phyloP scores from a whole-genome alignment of 2,797 vertebrate genomes.

The Acanthurus tractus region DNA sequence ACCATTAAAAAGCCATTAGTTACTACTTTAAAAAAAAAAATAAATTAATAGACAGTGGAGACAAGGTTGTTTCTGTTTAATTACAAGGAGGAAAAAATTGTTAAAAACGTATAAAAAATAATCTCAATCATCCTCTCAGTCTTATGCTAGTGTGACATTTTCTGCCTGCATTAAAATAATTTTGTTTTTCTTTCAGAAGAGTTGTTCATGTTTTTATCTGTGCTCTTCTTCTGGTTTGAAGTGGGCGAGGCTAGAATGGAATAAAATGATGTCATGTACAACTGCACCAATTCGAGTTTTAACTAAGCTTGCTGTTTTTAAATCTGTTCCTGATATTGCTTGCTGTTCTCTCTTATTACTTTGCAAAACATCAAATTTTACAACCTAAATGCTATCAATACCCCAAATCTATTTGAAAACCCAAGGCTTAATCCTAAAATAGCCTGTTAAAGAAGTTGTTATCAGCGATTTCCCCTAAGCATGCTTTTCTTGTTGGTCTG shows the following conservation, averaged over 20 bases:
- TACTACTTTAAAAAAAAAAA: constrained; percentile 1
- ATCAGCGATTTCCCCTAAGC: constrained; percentile 14
- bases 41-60: background rate
- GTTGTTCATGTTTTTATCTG: too few relatives aligned
- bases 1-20: background rate
- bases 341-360: background rate
- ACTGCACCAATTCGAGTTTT: too few relatives aligned
- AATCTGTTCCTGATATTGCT: background rate
- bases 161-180: background rate
- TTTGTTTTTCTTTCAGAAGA: background rate
- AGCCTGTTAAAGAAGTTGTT: constrained; percentile 18
- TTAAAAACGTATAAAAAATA: background rate
- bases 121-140: background rate
- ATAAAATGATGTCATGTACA: too few relatives aligned
- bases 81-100: background rate
- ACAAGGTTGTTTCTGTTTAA: background rate
- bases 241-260: background rate
- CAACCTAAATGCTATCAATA: constrained; percentile 20
- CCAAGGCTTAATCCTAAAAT: constrained; percentile 10
- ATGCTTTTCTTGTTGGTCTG: constrained; percentile 13
- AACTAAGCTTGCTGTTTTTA: too few relatives aligned
- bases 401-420: constrained; percentile 10
- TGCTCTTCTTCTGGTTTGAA: background rate
- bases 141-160: background rate
- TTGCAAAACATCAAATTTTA: constrained; percentile 9